Conservation (phyloP, 1,140 invertebrate species). For the Brachionus sp. region DNA sequence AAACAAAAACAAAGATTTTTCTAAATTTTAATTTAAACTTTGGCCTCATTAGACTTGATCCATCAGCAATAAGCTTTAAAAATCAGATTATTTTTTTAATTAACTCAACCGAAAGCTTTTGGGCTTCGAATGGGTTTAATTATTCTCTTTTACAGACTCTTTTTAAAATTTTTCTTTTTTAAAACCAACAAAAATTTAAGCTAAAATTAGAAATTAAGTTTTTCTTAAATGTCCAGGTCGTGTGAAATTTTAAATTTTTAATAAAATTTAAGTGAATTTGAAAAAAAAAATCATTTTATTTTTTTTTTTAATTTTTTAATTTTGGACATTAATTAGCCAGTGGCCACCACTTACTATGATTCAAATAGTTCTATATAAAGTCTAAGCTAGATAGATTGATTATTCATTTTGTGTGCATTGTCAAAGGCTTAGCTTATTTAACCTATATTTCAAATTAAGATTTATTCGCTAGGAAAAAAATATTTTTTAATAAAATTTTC, state of each 20-base stretch:
- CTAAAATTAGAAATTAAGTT: too few relatives aligned
- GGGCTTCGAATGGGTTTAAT: not conserved
- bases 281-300: too few relatives aligned
- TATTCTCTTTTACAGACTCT: not conserved
- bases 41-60: not conserved
- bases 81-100: slow-evolving; percentile 30
- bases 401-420: not conserved
- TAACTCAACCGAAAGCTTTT: slow-evolving; percentile 23
- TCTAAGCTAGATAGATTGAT: not conserved
- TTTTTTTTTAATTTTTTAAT: not conserved
- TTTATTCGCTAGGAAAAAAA: not conserved
- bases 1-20: not conserved
- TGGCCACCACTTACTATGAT: not conserved
- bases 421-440: not conserved
- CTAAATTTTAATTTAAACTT: not conserved
- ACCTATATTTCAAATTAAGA: not conserved
- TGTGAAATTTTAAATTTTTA: not conserved
- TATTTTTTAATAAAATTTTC: not conserved
- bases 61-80: not conserved
- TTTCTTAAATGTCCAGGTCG: not conserved
- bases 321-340: not conserved
- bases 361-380: not conserved
- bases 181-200: not conserved
- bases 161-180: not conserved
- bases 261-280: not conserved